phyloP scores from a whole-genome alignment of 2,888 invertebrate genomes.

The Andrena haemorrhoa region DNA sequence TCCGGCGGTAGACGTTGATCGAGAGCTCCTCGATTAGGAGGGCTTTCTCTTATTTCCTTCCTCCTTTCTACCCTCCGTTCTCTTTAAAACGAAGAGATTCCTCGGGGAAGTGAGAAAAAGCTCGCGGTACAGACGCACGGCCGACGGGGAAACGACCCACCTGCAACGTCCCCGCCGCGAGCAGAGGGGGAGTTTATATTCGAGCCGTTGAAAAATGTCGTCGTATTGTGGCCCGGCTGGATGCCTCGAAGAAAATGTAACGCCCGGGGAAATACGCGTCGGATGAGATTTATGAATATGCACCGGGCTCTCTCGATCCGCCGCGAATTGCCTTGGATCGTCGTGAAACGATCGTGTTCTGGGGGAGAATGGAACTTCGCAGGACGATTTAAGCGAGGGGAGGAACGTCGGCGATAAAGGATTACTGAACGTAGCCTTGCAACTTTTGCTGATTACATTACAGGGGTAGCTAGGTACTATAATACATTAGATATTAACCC shows the following conservation, averaged over 20 bases:
- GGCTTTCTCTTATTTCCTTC: slow-evolving; percentile 45
- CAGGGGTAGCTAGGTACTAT: too few relatives aligned
- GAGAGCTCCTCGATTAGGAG: slow-evolving; percentile 77
- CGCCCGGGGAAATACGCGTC: slow-evolving; percentile 58
- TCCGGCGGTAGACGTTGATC: slow-evolving; percentile 78
- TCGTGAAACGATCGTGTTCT: not conserved
- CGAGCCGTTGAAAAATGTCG: slow-evolving; percentile 63
- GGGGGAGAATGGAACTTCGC: not conserved
- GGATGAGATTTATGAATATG: slow-evolving; percentile 64
- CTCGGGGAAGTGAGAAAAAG: slow-evolving; percentile 47
- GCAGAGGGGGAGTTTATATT: slow-evolving; percentile 57
- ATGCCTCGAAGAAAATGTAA: slow-evolving; percentile 58
- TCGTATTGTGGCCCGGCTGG: slow-evolving; percentile 59
- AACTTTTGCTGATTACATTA: too few relatives aligned
- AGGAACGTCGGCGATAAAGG: not conserved
- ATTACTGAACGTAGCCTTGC: not conserved
- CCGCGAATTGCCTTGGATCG: not conserved
- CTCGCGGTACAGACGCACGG: not conserved
- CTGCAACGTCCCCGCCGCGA: slow-evolving; percentile 58
- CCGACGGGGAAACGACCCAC: slow-evolving; percentile 57
- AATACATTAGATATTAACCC: too few relatives aligned
- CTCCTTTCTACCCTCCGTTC: slow-evolving; percentile 24
- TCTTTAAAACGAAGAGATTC: slow-evolving; percentile 55
- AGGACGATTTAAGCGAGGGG: slow-evolving; percentile 14
- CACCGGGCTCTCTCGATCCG: slow-evolving; percentile 16